Base-by-base conservation (phyloP, 92 coral and sea anemone species). In the Montipora capitata region DNA sequence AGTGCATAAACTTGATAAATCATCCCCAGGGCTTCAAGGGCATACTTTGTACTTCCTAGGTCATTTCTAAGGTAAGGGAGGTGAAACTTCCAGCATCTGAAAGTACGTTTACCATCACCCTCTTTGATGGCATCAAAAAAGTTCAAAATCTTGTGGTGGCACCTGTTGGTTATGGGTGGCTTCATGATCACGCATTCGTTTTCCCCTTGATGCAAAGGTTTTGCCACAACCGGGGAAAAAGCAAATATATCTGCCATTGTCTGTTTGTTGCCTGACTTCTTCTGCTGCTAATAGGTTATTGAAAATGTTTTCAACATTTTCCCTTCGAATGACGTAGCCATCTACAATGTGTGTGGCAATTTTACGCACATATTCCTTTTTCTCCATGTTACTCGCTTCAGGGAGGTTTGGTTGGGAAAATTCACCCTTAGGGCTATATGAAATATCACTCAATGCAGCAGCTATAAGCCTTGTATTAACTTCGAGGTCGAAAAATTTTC, bases 61-160 rank as follows among this genome's bases (percentile, higher is more conserved):
- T 93, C 96, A 75, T 78, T 84, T 59, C 85, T 87, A 12, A 94
- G 71, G 85, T 91, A 82, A 71, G 92, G 88, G 48, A 91, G 67
- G 59, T 85, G 85, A 76, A 85, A 94, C 66, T 94, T 94, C 96
- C 93, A 94, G 68, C 94, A 93, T 45, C 96, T 51, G 90, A 73
- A 14, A 73, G 86, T 84, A 51, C 90, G 86, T 57, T 88, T 76
- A 3, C 95, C 95, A 88, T 92, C 94, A 67, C 93, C 93, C 62
- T 92, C 92, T 65, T 69, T 81, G 9, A 92, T 79, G 52, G 92
- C 95, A 92, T 88, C 92, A 57, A 79, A 88, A 58, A 92, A 88
- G 71, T 92, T 92, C 42, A 77, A 44, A 77, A 58, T 77, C 80
- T 5, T 40, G 43, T 66, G 56, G 27, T 87, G 66, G 75, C 39